Evolutionary conservation across 2,113 vertebrate species (phyloP), one percentile per base, ranked within the genome.

Genomic region (Baryphthengus martii): DNA sequence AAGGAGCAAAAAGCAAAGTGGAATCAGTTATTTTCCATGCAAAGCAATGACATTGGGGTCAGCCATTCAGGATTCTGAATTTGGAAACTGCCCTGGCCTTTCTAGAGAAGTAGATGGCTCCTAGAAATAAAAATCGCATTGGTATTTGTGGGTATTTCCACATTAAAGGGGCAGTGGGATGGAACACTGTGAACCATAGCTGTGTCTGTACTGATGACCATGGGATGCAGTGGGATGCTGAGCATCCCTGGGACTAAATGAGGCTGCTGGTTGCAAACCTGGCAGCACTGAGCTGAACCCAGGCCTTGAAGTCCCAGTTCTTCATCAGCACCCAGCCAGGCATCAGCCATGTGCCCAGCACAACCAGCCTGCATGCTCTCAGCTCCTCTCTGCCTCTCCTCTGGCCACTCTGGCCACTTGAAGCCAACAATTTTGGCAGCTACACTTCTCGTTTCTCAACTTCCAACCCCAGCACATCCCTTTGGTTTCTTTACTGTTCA

Each of bases 161-260:
- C 29, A 49, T 5, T 18, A 10, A 85, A 68, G 14, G 7, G 10
- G 25, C 16, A 75, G 62, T 39, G 33, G 58, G 42, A 24, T 33
- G 33, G 24, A 85, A 19, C 1, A 2, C 13, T 28, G 21, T 71
- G 19, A 7, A 17, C 17, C 28, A 39, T 0, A 0, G 31, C 37
- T 58, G 13, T 28, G 39, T 28, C 61, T 81, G 16, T 37, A 28
- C 28, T 37, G n/a, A 42, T 2, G 3, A 29, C 19, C 6, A 4
- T 2, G 8, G 33, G 9, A 10, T 53, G 29, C 28, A 71, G 40
- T 40, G 31, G 37, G 15, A 65, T 7, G 8, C 24, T 62, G 37
- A 80, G 40, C 40, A 53, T 42, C 8, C 40, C 37, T 53, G n/a
- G 40, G 28, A 53, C 2, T 2, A 70, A 81, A 66, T 2, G 11